phyloP scores from a whole-genome alignment of 2,113 vertebrate species.

The Tretioscincus oriximinensis region DNA sequence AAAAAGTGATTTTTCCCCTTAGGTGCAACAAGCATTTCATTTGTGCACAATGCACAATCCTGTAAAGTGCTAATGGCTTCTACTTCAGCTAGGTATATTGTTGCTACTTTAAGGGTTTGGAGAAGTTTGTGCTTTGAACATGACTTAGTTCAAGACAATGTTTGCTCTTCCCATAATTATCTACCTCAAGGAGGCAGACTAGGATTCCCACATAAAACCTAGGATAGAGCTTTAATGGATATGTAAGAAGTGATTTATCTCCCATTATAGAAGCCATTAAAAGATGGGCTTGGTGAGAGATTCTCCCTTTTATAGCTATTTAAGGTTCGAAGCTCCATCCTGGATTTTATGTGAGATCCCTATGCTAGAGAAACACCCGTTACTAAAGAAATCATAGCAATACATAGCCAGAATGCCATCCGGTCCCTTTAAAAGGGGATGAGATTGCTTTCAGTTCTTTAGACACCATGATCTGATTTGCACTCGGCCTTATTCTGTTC shows the following conservation, averaged over 20 bases:
- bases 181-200: not conserved
- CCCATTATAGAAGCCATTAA: too few relatives aligned
- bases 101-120: slow-evolving; percentile 2
- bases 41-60: not conserved
- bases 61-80: not conserved
- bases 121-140: not conserved
- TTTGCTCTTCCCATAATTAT: not conserved
- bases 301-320: too few relatives aligned
- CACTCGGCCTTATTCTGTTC: too few relatives aligned
- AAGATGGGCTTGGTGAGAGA: too few relatives aligned
- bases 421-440: not conserved
- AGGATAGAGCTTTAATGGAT: too few relatives aligned
- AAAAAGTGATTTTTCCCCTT: too few relatives aligned
- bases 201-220: too few relatives aligned
- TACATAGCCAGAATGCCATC: slow-evolving; percentile 9
- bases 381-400: slow-evolving; percentile 25
- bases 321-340: too few relatives aligned
- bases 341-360: too few relatives aligned
- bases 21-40: too few relatives aligned
- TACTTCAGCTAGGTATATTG: not conserved
- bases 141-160: slow-evolving; percentile 15
- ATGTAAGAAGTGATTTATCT: too few relatives aligned
- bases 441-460: not conserved
- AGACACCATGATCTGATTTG: not conserved
- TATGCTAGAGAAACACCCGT: not conserved